Evolutionary conservation across 2,888 invertebrate species (phyloP).

Genomic region (Eutolmus rufibarbis): DNA sequence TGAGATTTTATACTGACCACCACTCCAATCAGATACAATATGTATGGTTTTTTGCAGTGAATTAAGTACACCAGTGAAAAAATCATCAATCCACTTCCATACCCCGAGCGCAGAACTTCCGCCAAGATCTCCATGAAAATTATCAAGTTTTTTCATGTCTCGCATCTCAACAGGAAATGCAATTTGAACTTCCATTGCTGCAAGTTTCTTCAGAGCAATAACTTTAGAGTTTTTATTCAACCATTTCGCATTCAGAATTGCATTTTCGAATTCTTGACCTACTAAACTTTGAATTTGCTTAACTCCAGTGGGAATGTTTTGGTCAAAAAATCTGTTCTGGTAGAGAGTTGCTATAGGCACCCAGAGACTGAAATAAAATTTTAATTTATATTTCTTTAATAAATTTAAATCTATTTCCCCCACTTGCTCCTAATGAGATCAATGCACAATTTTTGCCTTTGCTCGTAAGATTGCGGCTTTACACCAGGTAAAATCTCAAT

Average conservation of each 20-base stretch:
- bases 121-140: constrained; percentile 26
- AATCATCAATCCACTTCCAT: constrained; percentile 23
- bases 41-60: neutral
- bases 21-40: constrained; percentile 10
- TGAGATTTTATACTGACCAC: neutral
- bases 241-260: neutral
- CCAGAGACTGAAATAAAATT: neutral
- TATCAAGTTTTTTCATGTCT: neutral
- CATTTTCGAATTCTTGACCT: neutral
- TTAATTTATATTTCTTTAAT: neutral
- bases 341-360: neutral
- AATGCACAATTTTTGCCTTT: constrained; percentile 10
- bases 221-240: neutral
- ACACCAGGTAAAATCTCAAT: neutral
- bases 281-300: neutral
- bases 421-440: constrained; percentile 27
- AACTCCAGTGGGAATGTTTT: neutral
- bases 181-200: constrained; percentile 9
- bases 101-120: neutral
- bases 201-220: neutral
- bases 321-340: neutral
- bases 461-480: neutral
- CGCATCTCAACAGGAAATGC: neutral
- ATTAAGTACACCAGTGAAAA: neutral
- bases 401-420: neutral